phyloP scores from a whole-genome alignment of 2,888 invertebrate species.

The Andrena marginata region DNA sequence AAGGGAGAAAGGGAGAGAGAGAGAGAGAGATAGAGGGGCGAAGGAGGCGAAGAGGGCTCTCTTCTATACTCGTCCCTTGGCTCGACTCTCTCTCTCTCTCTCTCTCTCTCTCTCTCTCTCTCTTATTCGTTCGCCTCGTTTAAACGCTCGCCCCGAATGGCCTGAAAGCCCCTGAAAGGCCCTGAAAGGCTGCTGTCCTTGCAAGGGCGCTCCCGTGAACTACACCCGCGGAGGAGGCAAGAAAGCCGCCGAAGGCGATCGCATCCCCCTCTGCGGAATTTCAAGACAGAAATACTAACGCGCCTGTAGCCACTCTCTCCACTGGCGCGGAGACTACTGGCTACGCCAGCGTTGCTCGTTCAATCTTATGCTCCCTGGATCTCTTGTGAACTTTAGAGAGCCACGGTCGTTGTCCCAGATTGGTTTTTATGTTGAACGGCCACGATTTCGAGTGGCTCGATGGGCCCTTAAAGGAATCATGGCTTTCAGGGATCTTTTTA shows the following conservation, averaged over 20 bases:
- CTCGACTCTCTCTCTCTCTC: slow-evolving; percentile 37
- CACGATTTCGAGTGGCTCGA: too few relatives aligned
- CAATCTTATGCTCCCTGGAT: background rate
- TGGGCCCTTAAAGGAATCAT: too few relatives aligned
- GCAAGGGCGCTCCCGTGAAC: slow-evolving; percentile 68
- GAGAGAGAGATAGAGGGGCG: background rate
- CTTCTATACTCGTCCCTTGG: slow-evolving; percentile 31
- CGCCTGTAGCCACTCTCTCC: too few relatives aligned
- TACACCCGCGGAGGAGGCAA: slow-evolving; percentile 48
- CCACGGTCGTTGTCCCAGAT: too few relatives aligned
- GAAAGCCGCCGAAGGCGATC: slow-evolving; percentile 45
- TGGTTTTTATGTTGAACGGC: too few relatives aligned
- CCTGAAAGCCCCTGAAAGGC: slow-evolving; percentile 61
- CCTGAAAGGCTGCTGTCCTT: slow-evolving; percentile 68
- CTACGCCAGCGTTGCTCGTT: background rate
- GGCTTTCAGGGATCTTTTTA: too few relatives aligned
- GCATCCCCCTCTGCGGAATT: slow-evolving; percentile 43
- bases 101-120: slow-evolving; percentile 36
- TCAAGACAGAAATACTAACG: slow-evolving; percentile 36
- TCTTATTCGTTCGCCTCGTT: slow-evolving; percentile 33
- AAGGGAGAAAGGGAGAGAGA: background rate
- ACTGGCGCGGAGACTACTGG: slow-evolving; percentile 1
- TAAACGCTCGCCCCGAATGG: slow-evolving; percentile 51
- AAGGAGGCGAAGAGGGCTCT: slow-evolving; percentile 8
- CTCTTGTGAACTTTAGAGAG: too few relatives aligned